Conservation (phyloP, 2,113 vertebrate genomes). For the Sphyrna mokarran region DNA sequence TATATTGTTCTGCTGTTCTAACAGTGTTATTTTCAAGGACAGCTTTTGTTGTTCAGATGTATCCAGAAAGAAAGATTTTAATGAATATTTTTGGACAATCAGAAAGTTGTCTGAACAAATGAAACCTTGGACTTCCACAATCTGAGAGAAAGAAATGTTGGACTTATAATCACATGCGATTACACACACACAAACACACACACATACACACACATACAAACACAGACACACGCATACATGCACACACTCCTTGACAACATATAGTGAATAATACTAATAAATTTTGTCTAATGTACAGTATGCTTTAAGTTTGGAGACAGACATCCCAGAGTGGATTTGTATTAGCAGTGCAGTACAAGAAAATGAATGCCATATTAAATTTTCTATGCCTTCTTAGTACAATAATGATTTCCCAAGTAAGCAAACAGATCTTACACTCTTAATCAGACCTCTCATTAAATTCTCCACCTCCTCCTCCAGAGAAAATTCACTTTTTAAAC, state of each 20-base stretch:
- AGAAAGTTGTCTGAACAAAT: not conserved
- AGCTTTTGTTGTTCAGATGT: conserved; percentile 10
- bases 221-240: not conserved
- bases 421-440: conserved; percentile 81
- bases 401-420: conserved; percentile 75
- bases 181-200: too few relatives aligned
- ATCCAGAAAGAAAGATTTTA: not conserved
- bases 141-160: not conserved
- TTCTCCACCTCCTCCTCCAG: conserved; percentile 71
- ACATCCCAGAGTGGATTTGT: conserved; percentile 32
- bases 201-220: too few relatives aligned
- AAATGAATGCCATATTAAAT: conserved; percentile 33
- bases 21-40: not conserved
- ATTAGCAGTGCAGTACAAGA: conserved; percentile 30
- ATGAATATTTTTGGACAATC: not conserved
- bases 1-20: conserved; percentile 5
- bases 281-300: not conserved
- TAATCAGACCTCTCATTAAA: conserved; percentile 77
- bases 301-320: not conserved
- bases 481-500: conserved; percentile 78
- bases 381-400: conserved; percentile 54
- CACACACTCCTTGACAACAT: conserved; percentile 15
- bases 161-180: not conserved
- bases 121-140: not conserved
- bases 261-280: conserved; percentile 27